Evolutionary conservation across 2,797 vertebrate species (phyloP).

Genomic region (Falco peregrinus): DNA sequence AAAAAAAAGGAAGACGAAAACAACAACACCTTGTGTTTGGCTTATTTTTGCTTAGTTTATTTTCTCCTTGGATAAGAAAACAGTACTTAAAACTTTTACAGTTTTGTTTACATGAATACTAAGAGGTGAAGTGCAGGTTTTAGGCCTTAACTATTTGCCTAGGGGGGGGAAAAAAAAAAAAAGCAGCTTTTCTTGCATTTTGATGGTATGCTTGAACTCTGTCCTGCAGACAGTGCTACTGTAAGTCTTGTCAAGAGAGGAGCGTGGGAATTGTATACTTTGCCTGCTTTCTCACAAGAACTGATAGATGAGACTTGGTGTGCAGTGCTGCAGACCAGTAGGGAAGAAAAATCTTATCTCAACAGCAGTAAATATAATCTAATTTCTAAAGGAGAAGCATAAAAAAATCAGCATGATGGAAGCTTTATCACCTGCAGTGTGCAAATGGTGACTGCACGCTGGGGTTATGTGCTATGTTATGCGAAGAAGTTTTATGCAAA

Average conservation of each 20-base stretch:
- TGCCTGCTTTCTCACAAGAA: background rate
- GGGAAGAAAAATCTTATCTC: background rate
- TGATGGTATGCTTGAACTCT: background rate
- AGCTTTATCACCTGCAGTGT: background rate
- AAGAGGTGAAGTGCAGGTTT: background rate
- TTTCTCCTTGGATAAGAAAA: background rate
- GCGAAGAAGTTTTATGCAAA: background rate
- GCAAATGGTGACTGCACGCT: background rate
- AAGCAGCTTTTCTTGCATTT: background rate
- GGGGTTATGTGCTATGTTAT: background rate
- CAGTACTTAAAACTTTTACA: background rate
- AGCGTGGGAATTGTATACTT: background rate
- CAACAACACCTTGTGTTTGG: background rate
- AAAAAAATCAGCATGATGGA: background rate
- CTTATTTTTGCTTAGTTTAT: background rate
- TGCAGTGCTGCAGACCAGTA: background rate
- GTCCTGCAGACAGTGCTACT: background rate
- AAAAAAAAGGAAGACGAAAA: background rate
- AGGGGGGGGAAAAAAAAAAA: background rate
- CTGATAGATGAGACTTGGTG: background rate
- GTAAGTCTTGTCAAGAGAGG: background rate
- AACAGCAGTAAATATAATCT: background rate
- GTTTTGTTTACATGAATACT: background rate
- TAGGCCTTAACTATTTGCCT: background rate
- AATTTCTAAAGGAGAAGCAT: background rate